A percentile compares a stretch with the other conserved stretches of the same genome.
phyloP scores from a whole-genome alignment of 1,140 invertebrate species.

The Probaryconus sp. region DNA sequence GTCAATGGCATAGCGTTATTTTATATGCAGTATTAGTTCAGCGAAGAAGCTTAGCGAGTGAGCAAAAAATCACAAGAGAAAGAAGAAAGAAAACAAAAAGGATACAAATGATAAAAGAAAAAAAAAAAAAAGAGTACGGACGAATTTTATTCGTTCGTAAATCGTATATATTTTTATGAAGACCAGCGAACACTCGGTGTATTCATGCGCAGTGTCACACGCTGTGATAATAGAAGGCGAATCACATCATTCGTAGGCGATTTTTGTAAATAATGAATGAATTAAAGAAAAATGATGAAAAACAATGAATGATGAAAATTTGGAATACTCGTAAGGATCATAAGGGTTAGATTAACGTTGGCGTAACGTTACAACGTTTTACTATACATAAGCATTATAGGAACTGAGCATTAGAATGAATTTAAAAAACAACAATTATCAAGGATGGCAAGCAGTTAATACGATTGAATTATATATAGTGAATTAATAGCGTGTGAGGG shows the following conservation, averaged over 20 bases:
- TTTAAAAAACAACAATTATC: constrained; percentile 46
- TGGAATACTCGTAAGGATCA: constrained; percentile 53
- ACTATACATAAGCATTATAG: constrained; percentile 49
- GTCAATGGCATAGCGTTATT: too few relatives aligned
- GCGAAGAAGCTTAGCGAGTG: background rate
- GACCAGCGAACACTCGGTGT: constrained; percentile 34
- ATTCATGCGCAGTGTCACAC: constrained; percentile 28
- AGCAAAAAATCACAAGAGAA: constrained; percentile 7
- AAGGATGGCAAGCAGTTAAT: constrained; percentile 56
- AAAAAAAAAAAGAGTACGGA: constrained; percentile 7
- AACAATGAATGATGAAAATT: too few relatives aligned
- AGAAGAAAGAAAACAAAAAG: constrained; percentile 6
- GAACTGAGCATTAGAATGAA: constrained; percentile 50
- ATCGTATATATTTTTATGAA: constrained; percentile 48
- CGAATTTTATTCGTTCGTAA: constrained; percentile 23
- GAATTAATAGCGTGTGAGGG: constrained; percentile 71
- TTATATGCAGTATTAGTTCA: too few relatives aligned
- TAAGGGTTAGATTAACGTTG: constrained; percentile 48
- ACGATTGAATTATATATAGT: constrained; percentile 67
- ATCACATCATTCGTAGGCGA: constrained; percentile 37
- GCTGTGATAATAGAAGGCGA: constrained; percentile 66
- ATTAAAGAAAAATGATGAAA: constrained; percentile 23
- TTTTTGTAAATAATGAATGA: constrained; percentile 61
- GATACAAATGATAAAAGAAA: too few relatives aligned
- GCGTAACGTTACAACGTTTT: constrained; percentile 55